phyloP scores from a whole-genome alignment of 53 echinoderm and acorn worm genomes.

The Echinarachnius parma region DNA sequence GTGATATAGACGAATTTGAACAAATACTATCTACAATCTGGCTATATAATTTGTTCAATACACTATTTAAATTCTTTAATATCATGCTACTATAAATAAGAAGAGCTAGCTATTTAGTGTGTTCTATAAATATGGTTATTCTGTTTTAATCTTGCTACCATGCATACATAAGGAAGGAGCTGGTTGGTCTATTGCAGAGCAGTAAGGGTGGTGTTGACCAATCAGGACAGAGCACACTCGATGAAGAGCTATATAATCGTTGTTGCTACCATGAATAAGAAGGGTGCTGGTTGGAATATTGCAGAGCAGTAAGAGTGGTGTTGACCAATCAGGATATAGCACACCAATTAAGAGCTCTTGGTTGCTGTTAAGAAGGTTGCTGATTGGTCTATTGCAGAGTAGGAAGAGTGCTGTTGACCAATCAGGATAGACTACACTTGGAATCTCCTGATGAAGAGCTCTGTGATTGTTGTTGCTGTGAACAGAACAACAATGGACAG shows the following conservation, averaged over 20 bases:
- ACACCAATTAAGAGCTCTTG: slow-evolving; percentile 28
- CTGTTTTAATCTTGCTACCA: too few species aligned
- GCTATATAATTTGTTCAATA: too few species aligned
- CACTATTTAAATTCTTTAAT: too few species aligned
- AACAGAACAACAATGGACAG: slow-evolving; percentile 38
- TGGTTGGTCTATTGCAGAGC: slow-evolving; percentile 24
- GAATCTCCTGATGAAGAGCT: slow-evolving; percentile 26
- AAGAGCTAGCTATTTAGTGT: too few species aligned
- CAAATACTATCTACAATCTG: too few species aligned
- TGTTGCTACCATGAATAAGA: too few species aligned
- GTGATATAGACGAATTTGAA: too few species aligned
- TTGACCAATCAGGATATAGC: slow-evolving; percentile 28
- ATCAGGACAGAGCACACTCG: slow-evolving; percentile 39
- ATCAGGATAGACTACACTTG: slow-evolving; percentile 39
- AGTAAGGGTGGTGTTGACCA: slow-evolving; percentile 1
- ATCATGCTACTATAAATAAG: too few species aligned
- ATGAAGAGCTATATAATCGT: slow-evolving; percentile 15
- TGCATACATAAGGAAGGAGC: too few species aligned
- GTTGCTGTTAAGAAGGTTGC: too few species aligned
- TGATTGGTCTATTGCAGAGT: slow-evolving; percentile 27
- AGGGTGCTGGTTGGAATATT: slow-evolving; percentile 33
- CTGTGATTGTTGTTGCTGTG: slow-evolving; percentile 38
- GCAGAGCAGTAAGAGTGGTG: not conserved
- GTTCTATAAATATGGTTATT: too few species aligned
- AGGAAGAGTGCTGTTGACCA: slow-evolving; percentile 5